Percentiles rank a stretch among this genome's conserved stretches.
Conservation (phyloP, 2,888 invertebrate genomes). For the Andrena fulva region DNA sequence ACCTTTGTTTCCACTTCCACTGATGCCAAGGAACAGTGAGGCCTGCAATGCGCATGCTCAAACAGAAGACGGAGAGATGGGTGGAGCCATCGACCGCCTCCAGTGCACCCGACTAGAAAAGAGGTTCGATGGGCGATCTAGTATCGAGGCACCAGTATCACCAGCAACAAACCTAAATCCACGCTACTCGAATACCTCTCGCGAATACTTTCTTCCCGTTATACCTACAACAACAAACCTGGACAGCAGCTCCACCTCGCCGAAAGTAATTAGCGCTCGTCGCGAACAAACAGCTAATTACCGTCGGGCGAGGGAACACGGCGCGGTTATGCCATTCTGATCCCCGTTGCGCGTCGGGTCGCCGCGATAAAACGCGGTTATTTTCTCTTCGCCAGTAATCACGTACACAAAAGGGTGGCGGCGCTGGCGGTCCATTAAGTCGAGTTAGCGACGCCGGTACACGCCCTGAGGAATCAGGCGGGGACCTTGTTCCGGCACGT, state of each 20-base stretch:
- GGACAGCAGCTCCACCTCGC: neutral
- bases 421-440: slow-evolving; percentile 63
- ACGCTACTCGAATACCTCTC: too few relatives aligned
- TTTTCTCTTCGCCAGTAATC: slow-evolving; percentile 29
- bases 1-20: too few relatives aligned
- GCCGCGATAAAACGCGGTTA: slow-evolving; percentile 14
- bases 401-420: slow-evolving; percentile 41
- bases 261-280: slow-evolving; percentile 35
- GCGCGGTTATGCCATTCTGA: neutral
- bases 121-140: too few relatives aligned
- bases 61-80: too few relatives aligned
- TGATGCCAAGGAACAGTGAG: too few relatives aligned
- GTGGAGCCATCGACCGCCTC: too few relatives aligned
- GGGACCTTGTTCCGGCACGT: slow-evolving; percentile 62
- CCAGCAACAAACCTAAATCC: too few relatives aligned
- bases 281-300: slow-evolving; percentile 24
- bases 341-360: neutral
- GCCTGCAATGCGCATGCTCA: too few relatives aligned
- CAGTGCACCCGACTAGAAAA: too few relatives aligned
- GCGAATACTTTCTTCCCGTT: too few relatives aligned
- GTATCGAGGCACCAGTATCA: too few relatives aligned
- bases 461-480: slow-evolving; percentile 69
- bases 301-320: slow-evolving; percentile 4
- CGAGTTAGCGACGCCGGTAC: slow-evolving; percentile 66
- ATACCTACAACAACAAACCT: too few relatives aligned